Conservation (phyloP, 2,888 invertebrate species). For the Nomada ruficornis region DNA sequence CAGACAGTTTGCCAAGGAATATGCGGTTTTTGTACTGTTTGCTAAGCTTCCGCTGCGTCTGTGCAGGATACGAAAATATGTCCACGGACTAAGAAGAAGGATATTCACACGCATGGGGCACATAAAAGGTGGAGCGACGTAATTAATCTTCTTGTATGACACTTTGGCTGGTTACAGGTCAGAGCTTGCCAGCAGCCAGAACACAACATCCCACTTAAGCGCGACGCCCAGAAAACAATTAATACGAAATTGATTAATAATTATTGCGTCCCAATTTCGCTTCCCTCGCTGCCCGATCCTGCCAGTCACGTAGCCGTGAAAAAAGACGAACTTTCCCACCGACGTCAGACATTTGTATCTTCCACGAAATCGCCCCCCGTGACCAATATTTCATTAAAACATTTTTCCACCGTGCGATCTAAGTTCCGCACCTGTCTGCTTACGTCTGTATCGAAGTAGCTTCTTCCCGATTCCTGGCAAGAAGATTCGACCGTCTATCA, state of each 20-base stretch:
- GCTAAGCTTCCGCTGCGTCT: slow-evolving; percentile 24
- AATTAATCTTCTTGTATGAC: slow-evolving; percentile 80
- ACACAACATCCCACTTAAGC: slow-evolving; percentile 82
- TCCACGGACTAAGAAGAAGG: slow-evolving; percentile 52
- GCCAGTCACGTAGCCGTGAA: slow-evolving; percentile 55
- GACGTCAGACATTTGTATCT: slow-evolving; percentile 7
- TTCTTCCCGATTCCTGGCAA: not conserved
- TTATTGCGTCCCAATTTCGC: slow-evolving; percentile 74
- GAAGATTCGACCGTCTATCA: not conserved
- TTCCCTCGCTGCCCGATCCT: slow-evolving; percentile 29
- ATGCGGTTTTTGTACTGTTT: not conserved
- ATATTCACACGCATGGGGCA: slow-evolving; percentile 66
- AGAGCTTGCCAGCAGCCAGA: slow-evolving; percentile 74
- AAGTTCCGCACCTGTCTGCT: not conserved
- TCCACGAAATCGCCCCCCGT: not conserved
- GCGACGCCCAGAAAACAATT: slow-evolving; percentile 78
- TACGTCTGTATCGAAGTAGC: no score
- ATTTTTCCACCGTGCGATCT: not conserved
- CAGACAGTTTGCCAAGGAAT: not conserved
- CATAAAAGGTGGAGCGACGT: slow-evolving; percentile 70
- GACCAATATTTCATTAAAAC: slow-evolving; percentile 1
- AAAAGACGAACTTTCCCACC: slow-evolving; percentile 36
- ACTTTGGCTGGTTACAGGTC: slow-evolving; percentile 73
- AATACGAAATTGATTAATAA: slow-evolving; percentile 83
- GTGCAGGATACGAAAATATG: slow-evolving; percentile 32